Evolutionary conservation across 2,888 invertebrate genomes (phyloP).

Genomic region (Drosophila demipolita): DNA sequence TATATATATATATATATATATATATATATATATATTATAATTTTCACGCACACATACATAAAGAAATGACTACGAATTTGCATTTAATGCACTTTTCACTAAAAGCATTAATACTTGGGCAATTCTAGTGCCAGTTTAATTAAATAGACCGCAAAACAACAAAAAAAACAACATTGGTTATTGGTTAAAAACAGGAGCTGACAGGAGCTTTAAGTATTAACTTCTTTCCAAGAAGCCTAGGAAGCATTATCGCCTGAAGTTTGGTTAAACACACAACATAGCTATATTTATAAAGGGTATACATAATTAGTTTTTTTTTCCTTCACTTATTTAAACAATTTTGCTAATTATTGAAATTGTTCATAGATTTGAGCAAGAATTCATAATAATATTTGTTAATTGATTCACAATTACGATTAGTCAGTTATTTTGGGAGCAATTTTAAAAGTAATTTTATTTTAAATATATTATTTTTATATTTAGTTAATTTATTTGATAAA

Average conservation of each 20-base stretch:
- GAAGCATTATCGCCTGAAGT: conserved; percentile 56
- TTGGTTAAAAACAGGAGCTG: conserved; percentile 5
- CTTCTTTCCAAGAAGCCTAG: conserved; percentile 48
- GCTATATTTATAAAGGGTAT: conserved; percentile 9
- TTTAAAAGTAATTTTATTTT: conserved; percentile 28
- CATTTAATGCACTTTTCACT: conserved; percentile 80
- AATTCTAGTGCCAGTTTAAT: conserved; percentile 39
- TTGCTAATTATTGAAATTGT: conserved; percentile 33
- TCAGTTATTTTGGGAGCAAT: conserved; percentile 38
- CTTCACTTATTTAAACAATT: conserved; percentile 26
- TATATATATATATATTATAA: conserved; percentile 17
- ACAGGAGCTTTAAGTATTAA: conserved; percentile 18
- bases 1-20: conserved; percentile 14
- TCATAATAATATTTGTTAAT: conserved; percentile 22
- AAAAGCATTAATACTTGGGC: conserved; percentile 68
- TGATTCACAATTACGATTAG: conserved; percentile 36
- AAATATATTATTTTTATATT: neutral
- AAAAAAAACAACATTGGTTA: conserved; percentile 12
- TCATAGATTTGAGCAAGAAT: conserved; percentile 45
- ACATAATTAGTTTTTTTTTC: conserved; percentile 11
- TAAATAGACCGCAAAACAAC: conserved; percentile 18
- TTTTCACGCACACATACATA: conserved; percentile 59
- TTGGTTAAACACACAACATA: conserved; percentile 30
- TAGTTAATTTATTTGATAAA: conserved; percentile 37
- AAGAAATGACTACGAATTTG: conserved; percentile 73